Percentiles rank a stretch among this genome's conserved stretches.
Evolutionary conservation across 1,140 invertebrate species (phyloP).

Genomic region (Bombus pascuorum): DNA sequence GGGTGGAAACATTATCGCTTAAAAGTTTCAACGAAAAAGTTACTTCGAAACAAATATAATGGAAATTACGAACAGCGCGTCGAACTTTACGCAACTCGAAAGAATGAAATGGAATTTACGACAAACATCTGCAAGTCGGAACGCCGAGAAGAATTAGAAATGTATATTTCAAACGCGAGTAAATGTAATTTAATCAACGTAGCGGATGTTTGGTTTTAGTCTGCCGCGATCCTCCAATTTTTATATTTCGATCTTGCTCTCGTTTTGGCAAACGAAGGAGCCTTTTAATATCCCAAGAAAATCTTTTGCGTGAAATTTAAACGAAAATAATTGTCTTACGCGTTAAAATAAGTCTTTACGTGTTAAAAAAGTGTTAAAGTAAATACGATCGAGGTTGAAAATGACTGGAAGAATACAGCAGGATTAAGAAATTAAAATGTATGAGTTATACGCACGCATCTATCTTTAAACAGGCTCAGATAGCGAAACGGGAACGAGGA

Average conservation of each 20-base stretch:
- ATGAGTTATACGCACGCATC: background rate
- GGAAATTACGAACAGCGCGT: slow-evolving; percentile 49
- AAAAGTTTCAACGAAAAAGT: slow-evolving; percentile 40
- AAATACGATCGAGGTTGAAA: background rate
- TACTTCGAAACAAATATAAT: slow-evolving; percentile 53
- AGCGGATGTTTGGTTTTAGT: background rate
- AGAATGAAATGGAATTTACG: slow-evolving; percentile 6
- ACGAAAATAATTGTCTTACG: background rate
- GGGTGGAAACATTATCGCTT: slow-evolving; percentile 42
- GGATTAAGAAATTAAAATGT: background rate
- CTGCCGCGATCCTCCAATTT: background rate
- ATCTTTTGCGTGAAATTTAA: too few species aligned
- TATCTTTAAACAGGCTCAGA: too few species aligned
- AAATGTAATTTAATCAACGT: background rate
- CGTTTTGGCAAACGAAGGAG: fast-evolving
- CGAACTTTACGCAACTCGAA: slow-evolving; percentile 28
- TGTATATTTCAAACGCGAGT: background rate
- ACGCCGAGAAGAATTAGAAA: background rate
- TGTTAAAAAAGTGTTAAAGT: too few species aligned
- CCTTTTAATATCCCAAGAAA: background rate
- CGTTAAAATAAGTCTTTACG: too few species aligned
- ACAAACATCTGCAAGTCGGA: slow-evolving; percentile 22
- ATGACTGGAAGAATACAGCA: background rate
- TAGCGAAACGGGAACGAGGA: background rate
- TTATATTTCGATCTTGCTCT: background rate